Base-by-base conservation (phyloP, 92 coral and sea anemone species). In the Phymanthus crucifer region DNA sequence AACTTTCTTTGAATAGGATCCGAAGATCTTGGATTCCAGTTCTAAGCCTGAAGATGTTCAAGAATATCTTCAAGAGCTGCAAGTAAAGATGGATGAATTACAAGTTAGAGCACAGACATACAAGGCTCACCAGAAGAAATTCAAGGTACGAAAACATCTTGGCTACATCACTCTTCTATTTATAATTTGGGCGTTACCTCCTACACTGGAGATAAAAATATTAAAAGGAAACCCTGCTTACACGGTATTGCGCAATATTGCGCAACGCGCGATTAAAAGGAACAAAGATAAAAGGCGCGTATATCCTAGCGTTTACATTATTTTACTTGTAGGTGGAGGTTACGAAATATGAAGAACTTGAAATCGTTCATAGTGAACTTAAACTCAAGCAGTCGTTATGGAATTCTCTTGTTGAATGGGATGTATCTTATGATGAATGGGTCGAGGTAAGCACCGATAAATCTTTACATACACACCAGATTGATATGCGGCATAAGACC, bases 281-380 rank as follows among this genome's bases (percentile, higher is more conserved):
- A n/a, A n/a, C n/a, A n/a, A n/a, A n/a, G n/a, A n/a, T n/a, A n/a
- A n/a, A n/a, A n/a, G n/a, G n/a, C n/a, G n/a, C n/a, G n/a, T n/a
- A n/a, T n/a, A n/a, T n/a, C n/a, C n/a, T n/a, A n/a, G n/a, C n/a
- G n/a, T n/a, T n/a, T n/a, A n/a, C 27, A n/a, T 43, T 71, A 18
- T 0, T 29, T 2, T 73, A 24, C 6, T 75, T 2, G 16, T 54
- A 94, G 98, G 99, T 95, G 50, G 99, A 95, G 74, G 98, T 95
- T 37, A 94, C 99, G 2, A 95, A 93, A 86, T 95, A 90, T 83
- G 99, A 95, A 84, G 99, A 95, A 48, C 93, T 95, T n/a, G 99
- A 95, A 84, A 97, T 86, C 36, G 97, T 94, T 65, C 92, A 94
- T 61, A 85, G 98, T 1, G 99, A 95, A 45, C 87, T 95, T 61